A percentile compares a stretch with the other conserved stretches of the same genome.
Evolutionary conservation across 2,888 invertebrate species (phyloP).

Genomic region (Lasioglossum marginatum): DNA sequence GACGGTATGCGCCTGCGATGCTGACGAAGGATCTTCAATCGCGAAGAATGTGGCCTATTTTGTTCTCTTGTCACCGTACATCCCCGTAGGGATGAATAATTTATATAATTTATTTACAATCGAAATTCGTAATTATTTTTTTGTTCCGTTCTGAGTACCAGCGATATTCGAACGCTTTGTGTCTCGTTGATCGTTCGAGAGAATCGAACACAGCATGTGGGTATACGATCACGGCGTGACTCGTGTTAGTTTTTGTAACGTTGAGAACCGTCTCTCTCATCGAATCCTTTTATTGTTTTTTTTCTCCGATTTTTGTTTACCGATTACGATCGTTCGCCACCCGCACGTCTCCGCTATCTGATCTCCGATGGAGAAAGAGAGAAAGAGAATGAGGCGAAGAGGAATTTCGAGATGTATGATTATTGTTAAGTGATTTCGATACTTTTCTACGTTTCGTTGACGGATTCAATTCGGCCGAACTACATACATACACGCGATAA

Average conservation of each 20-base stretch:
- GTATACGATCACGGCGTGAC: neutral
- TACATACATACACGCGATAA: neutral
- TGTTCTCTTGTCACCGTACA: neutral
- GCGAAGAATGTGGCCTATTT: neutral
- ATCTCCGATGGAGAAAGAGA: conserved; percentile 59
- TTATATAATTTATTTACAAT: neutral
- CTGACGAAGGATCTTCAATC: neutral
- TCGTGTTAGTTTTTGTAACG: neutral
- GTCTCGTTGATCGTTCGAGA: conserved; percentile 11
- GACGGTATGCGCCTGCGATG: neutral
- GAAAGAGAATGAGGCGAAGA: conserved; percentile 51
- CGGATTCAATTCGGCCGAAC: neutral
- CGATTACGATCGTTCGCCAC: conserved; percentile 53
- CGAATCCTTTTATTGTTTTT: neutral
- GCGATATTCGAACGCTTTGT: neutral
- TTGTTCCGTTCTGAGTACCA: neutral
- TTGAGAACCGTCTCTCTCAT: neutral
- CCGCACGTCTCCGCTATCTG: conserved; percentile 60
- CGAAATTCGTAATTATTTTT: neutral
- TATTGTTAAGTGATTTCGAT: conserved; percentile 15
- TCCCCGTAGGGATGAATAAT: neutral
- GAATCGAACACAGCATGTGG: neutral
- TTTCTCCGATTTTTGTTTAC: conserved; percentile 37
- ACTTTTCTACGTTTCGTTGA: conserved; percentile 27
- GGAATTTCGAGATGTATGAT: conserved; percentile 33